Evolutionary conservation across 2,888 invertebrate genomes (phyloP).

Genomic region (Seira ritae): DNA sequence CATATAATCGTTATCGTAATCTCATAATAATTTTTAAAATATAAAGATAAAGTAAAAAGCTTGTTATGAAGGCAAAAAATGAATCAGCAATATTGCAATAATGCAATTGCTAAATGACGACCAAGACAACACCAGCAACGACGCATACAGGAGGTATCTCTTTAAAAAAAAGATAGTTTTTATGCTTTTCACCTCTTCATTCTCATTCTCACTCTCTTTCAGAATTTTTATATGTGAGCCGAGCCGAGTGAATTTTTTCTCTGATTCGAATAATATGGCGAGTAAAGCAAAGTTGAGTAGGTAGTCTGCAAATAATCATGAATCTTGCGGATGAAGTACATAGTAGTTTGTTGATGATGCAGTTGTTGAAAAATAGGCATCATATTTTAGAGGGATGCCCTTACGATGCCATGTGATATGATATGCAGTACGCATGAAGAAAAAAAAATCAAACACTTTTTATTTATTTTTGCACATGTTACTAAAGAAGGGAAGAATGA

Average conservation of each 20-base stretch:
- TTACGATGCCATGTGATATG: neutral
- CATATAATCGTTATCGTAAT: conserved; percentile 1
- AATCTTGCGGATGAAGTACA: too few relatives aligned
- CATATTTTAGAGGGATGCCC: conserved; percentile 12
- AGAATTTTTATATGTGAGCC: neutral
- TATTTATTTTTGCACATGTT: neutral
- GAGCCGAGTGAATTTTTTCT: neutral
- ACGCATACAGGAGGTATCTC: too few relatives aligned
- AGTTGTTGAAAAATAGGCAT: conserved; percentile 4
- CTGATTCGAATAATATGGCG: neutral
- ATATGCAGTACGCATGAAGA: neutral
- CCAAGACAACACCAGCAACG: neutral
- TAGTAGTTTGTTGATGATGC: too few relatives aligned
- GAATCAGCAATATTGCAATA: neutral
- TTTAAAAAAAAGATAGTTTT: neutral
- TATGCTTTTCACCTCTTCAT: neutral
- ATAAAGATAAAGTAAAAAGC: conserved; percentile 24
- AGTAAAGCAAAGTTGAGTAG: neutral
- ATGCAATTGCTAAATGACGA: neutral
- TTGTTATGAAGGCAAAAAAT: neutral
- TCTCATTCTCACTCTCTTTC: conserved; percentile 14
- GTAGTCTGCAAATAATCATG: neutral
- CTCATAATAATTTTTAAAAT: neutral
- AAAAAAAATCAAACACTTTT: neutral
- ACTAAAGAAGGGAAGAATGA: neutral